A percentile compares a stretch with the other conserved stretches of the same genome.
These are phyloP conservation scores for Hirtodrosophila duncani DNA, from an alignment of 2,888 invertebrate genomes.

Conservation along the genomic window DNA sequence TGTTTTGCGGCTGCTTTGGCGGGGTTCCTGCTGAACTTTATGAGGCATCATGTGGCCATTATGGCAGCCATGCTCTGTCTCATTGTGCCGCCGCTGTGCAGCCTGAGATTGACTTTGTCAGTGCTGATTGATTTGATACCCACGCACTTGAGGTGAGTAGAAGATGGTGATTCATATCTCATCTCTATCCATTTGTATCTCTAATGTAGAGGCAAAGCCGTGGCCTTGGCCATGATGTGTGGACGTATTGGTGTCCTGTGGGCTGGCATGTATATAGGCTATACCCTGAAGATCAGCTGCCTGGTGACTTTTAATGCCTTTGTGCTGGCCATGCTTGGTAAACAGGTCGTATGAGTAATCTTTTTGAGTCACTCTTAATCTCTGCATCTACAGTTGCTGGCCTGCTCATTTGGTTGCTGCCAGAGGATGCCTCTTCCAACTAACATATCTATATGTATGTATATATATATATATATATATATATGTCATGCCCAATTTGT, in stretches of 20 bases:
- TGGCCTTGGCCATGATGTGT: conserved; percentile 16
- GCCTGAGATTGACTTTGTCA: conserved; percentile 2
- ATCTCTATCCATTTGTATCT: not conserved
- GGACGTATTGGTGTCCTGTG: conserved; percentile 22
- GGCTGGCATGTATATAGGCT: conserved; percentile 15
- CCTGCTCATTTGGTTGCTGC: not conserved
- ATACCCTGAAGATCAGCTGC: conserved; percentile 15
- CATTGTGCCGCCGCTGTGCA: conserved; percentile 14
- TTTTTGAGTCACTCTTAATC: not conserved
- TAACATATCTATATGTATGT: not conserved
- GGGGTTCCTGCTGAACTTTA: conserved; percentile 19
- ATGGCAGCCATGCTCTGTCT: conserved; percentile 1
- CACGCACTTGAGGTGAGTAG: conserved; percentile 27
- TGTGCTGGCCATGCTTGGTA: conserved; percentile 9
- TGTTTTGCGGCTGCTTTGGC: not conserved
- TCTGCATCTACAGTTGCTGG: not conserved
- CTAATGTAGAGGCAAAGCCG: conserved; percentile 21
- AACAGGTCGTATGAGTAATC: not conserved
- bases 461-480: not conserved
- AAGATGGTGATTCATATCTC: not conserved
- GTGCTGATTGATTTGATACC: conserved; percentile 27
- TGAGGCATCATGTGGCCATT: not conserved
- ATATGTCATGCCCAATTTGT: too few relatives aligned
- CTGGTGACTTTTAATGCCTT: conserved; percentile 21
- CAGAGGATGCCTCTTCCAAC: not conserved